phyloP scores from a whole-genome alignment of 2,113 vertebrate species.

The Calonectris borealis region DNA sequence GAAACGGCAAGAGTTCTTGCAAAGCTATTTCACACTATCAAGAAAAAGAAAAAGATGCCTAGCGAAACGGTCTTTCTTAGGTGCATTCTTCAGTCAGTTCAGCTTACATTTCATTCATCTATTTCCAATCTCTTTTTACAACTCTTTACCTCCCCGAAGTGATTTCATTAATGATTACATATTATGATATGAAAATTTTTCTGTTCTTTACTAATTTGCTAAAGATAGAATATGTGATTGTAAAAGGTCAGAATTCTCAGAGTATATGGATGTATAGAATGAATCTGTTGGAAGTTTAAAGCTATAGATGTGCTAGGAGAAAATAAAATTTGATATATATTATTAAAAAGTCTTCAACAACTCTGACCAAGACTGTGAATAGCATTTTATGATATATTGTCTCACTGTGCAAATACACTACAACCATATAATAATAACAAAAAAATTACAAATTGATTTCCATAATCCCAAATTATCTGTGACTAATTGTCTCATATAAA shows the following conservation, averaged over 20 bases:
- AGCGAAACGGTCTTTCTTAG: background rate
- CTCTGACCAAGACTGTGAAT: rapidly evolving
- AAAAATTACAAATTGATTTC: background rate
- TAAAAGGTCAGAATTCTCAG: background rate
- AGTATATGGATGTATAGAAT: background rate
- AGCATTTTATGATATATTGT: background rate
- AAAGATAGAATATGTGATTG: background rate
- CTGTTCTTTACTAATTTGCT: background rate
- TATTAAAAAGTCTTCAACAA: background rate
- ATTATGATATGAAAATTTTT: background rate
- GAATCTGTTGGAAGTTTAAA: background rate
- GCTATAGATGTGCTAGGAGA: background rate
- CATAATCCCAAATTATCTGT: background rate
- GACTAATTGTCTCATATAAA: background rate
- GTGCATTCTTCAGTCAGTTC: background rate
- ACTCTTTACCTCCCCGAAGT: background rate
- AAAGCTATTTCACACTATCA: background rate
- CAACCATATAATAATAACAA: background rate
- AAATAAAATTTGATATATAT: background rate
- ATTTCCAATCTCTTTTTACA: background rate
- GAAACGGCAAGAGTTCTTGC: background rate
- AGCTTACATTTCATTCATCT: background rate
- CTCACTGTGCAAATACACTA: background rate
- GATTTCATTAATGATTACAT: background rate
- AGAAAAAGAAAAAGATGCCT: background rate